A percentile compares a stretch with the other conserved stretches of the same genome.
Evolutionary conservation across 2,888 invertebrate species (phyloP).

Genomic region (Limnephilus rhombicus): DNA sequence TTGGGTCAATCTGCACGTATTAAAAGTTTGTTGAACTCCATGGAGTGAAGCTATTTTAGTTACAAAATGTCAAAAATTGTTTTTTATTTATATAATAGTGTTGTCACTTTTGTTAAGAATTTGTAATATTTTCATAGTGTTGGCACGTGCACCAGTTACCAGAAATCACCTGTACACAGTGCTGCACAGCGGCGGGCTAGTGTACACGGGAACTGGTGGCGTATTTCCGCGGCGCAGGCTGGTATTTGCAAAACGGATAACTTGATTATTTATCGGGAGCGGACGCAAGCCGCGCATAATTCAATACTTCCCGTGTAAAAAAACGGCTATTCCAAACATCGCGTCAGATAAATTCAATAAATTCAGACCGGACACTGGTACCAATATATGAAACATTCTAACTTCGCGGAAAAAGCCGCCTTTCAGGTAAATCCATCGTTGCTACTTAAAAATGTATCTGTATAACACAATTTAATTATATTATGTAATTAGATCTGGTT

Average conservation of each 20-base stretch:
- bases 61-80: neutral
- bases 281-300: conserved; percentile 63
- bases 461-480: no score
- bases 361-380: neutral
- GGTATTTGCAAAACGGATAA: conserved; percentile 64
- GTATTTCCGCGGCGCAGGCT: conserved; percentile 19
- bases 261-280: conserved; percentile 66
- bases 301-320: conserved; percentile 52
- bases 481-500: no score
- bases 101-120: neutral
- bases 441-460: neutral
- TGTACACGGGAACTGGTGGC: conserved; percentile 26
- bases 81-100: neutral
- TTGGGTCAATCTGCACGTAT: no score
- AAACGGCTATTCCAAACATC: conserved; percentile 14
- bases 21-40: no score
- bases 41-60: no score
- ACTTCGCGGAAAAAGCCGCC: neutral
- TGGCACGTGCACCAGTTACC: neutral
- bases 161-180: neutral
- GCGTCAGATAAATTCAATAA: conserved; percentile 6
- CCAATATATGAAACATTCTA: neutral
- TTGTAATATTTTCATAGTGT: neutral
- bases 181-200: neutral
- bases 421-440: neutral